Conservation (phyloP, 2,888 invertebrate species). For the Auanema freiburgensis region DNA sequence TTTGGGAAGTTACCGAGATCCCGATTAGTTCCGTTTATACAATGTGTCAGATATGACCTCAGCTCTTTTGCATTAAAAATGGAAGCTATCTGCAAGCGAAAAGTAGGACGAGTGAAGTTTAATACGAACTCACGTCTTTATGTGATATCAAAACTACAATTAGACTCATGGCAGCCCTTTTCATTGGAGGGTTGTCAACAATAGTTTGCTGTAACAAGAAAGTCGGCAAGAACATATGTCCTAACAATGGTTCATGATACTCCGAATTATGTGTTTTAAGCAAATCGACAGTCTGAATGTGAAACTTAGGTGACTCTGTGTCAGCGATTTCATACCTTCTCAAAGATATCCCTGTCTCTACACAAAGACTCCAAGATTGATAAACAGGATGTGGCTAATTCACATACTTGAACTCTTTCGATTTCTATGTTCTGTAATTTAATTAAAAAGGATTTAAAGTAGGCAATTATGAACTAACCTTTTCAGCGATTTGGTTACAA, state of each 20-base stretch:
- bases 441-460: neutral
- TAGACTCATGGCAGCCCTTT: no score
- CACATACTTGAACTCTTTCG: conserved; percentile 40
- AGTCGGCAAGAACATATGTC: conserved; percentile 26
- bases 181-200: no score
- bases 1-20: no score
- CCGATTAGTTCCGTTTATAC: no score
- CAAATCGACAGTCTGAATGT: neutral
- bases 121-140: no score
- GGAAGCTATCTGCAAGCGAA: no score
- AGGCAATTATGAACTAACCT: conserved; percentile 10
- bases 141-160: no score
- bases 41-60: no score
- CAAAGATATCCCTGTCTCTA: conserved; percentile 19
- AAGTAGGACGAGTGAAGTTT: no score
- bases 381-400: conserved; percentile 30
- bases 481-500: conserved; percentile 28
- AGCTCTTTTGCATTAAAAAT: no score
- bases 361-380: conserved; percentile 24
- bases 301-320: no score
- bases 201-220: conserved; percentile 31
- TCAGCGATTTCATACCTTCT: conserved; percentile 5
- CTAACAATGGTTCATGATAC: neutral
- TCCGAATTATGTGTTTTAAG: neutral
- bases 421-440: conserved; percentile 35